Evolutionary conservation across 1,140 invertebrate species (phyloP), one percentile per base, ranked within the genome.

Genomic region (Spodoptera frugiperda): DNA sequence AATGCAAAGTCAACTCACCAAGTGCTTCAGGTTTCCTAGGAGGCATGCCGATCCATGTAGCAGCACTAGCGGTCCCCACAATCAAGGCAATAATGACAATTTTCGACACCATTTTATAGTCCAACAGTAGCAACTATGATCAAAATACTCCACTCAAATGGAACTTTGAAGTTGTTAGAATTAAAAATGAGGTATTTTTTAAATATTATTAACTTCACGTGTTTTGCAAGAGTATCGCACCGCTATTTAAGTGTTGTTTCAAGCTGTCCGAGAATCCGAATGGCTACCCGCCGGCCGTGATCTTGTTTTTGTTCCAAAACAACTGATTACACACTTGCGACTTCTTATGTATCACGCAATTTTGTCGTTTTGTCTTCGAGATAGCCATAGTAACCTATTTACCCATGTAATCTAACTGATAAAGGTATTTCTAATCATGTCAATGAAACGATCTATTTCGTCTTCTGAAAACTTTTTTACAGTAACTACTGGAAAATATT

Each of bases 301-400:
- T 76, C 79, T 85, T 90, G 88, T 88, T 89, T 91, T 86, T 89
- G 89, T 91, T 81, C 72, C 67, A 49, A 75, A 80, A 77, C 82
- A 82, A 81, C 86, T 10, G 78, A 11, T 65, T 54, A 77, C 80
- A 88, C 65, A 87, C 85, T 70, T 72, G 30, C 78, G 80, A 83
- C 78, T 82, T 72, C 15, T 12, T 15, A 25, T 48, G 9, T 21
- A n/a, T 67, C 21, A n/a, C 19, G 19, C 46, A 14, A 49, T 67
- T 49, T 2, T 48, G 19, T 65, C 1, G 0, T 39, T 61, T 15
- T 17, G 2, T 55, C 12, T 21, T 15, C 4, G n/a, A 53, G 15
- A 53, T 9, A 12, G 19, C 10, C 15, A 53, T n/a, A 19, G 3
- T 19, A 15, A 53, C 19, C 19, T 6, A 17, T 4, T 53, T 15